Evolutionary conservation across 2,888 invertebrate genomes (phyloP).

Genomic region (Hecatera dysodea): DNA sequence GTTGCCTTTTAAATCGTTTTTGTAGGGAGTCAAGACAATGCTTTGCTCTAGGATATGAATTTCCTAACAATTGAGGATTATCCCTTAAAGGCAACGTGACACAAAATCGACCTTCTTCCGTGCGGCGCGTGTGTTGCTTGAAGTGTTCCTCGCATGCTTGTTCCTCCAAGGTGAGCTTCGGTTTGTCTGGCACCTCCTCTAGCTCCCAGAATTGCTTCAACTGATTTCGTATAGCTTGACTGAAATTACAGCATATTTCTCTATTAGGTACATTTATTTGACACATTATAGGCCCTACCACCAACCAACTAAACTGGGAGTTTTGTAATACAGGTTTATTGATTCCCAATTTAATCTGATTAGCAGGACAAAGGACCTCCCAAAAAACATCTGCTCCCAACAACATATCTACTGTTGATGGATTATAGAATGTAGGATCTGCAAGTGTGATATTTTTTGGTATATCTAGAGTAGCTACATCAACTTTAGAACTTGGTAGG

Average conservation of each 20-base stretch:
- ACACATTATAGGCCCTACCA: conserved; percentile 10
- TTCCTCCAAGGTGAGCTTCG: conserved; percentile 3
- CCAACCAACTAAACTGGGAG: conserved; percentile 21
- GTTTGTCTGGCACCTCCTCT: conserved; percentile 3
- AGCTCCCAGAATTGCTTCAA: too few species aligned
- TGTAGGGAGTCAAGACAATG: conserved; percentile 4
- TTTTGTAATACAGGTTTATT: conserved; percentile 29
- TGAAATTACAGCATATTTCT: conserved; percentile 19
- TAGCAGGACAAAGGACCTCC: too few species aligned
- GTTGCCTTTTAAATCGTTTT: conserved; percentile 11
- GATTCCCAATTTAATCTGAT: too few species aligned
- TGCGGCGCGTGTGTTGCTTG: neutral
- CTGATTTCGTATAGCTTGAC: conserved; percentile 12
- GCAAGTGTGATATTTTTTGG: too few species aligned
- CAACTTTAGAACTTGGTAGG: too few species aligned
- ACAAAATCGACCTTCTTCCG: conserved; percentile 17
- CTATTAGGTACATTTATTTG: neutral
- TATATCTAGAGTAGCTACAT: too few species aligned
- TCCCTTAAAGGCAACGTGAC: conserved; percentile 15
- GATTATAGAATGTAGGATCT: too few species aligned
- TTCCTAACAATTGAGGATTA: neutral
- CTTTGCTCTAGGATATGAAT: conserved; percentile 4
- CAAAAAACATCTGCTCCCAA: too few species aligned
- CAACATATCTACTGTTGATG: too few species aligned
- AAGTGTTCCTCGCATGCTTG: conserved; percentile 2